Evolutionary conservation across 2,113 vertebrate genomes (phyloP).

Genomic region (Tautogolabrus adspersus): DNA sequence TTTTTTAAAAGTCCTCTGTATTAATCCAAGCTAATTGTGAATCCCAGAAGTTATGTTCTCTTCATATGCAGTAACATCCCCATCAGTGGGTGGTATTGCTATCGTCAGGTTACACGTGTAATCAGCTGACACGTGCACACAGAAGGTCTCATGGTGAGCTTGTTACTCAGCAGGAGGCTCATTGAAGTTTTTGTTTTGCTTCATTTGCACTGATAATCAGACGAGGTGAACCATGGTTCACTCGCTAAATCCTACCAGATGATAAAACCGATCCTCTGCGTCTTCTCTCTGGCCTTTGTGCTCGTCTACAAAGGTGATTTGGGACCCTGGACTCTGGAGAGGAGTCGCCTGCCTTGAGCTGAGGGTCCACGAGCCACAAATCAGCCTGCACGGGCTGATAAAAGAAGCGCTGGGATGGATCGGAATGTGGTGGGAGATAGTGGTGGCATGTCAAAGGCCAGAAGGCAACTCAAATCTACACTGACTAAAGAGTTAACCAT

Average conservation of each 20-base stretch:
- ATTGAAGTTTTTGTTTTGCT: slow-evolving; percentile 67
- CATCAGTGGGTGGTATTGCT: slow-evolving; percentile 57
- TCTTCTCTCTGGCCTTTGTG: slow-evolving; percentile 55
- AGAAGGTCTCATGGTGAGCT: slow-evolving; percentile 55
- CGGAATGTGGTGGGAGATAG: slow-evolving; percentile 77
- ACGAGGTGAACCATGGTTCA: slow-evolving; percentile 65
- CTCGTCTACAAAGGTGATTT: slow-evolving; percentile 46
- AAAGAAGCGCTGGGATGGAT: slow-evolving; percentile 70
- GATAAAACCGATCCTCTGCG: slow-evolving; percentile 61
- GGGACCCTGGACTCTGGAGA: slow-evolving; percentile 54
- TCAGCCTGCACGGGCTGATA: slow-evolving; percentile 67
- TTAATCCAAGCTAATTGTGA: slow-evolving; percentile 32
- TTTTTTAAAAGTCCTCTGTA: slow-evolving; percentile 39
- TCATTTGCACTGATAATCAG: slow-evolving; percentile 77
- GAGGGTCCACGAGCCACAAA: slow-evolving; percentile 68
- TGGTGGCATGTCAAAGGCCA: slow-evolving; percentile 71
- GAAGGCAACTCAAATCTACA: slow-evolving; percentile 53
- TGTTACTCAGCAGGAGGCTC: slow-evolving; percentile 65
- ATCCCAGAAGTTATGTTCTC: slow-evolving; percentile 35
- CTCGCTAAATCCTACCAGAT: slow-evolving; percentile 62
- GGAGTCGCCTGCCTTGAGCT: slow-evolving; percentile 51
- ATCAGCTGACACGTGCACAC: slow-evolving; percentile 64
- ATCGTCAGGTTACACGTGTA: slow-evolving; percentile 62
- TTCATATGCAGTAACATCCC: slow-evolving; percentile 15
- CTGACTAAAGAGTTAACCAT: slow-evolving; percentile 60